A percentile compares a stretch with the other conserved stretches of the same genome.
Evolutionary conservation across 2,113 vertebrate species (phyloP).

Genomic region (Stigmatopora argus): DNA sequence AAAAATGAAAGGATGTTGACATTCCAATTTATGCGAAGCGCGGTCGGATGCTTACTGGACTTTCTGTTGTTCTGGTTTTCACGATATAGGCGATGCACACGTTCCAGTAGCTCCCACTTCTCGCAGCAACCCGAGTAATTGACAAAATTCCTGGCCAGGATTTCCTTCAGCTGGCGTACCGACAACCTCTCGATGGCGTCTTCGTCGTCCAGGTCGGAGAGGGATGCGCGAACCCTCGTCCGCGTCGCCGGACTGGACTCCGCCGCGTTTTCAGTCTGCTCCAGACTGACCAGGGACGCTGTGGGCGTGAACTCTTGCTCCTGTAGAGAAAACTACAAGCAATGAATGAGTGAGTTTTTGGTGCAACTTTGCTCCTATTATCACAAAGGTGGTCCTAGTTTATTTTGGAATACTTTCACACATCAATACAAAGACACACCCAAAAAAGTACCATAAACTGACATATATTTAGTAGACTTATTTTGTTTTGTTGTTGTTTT

Average conservation of each 20-base stretch:
- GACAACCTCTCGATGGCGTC: constrained; percentile 87
- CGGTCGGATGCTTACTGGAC: constrained; percentile 72
- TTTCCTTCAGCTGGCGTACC: constrained; percentile 94
- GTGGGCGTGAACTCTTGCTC: constrained; percentile 76
- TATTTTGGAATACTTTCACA: too few relatives aligned
- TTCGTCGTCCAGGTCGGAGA: constrained; percentile 86
- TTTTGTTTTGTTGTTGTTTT: too few relatives aligned
- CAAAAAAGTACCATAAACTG: too few relatives aligned
- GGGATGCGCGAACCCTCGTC: constrained; percentile 80
- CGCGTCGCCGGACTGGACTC: constrained; percentile 76
- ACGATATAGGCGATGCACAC: constrained; percentile 88
- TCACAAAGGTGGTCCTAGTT: too few relatives aligned
- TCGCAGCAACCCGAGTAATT: constrained; percentile 98
- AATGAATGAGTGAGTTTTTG: neutral
- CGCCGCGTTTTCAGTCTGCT: constrained; percentile 68
- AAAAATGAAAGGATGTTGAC: neutral
- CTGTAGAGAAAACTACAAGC: constrained; percentile 50
- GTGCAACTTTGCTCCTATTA: too few relatives aligned
- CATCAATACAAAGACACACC: too few relatives aligned
- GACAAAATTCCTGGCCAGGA: constrained; percentile 93
- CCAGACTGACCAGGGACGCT: constrained; percentile 71
- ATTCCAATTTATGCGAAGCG: neutral
- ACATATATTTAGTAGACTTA: too few relatives aligned
- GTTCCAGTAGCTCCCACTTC: constrained; percentile 97
- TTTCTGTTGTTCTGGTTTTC: constrained; percentile 88